Evolutionary conservation across 2,113 vertebrate species (phyloP), one percentile per base, ranked within the genome.

Genomic region (Mastomys natalensis): DNA sequence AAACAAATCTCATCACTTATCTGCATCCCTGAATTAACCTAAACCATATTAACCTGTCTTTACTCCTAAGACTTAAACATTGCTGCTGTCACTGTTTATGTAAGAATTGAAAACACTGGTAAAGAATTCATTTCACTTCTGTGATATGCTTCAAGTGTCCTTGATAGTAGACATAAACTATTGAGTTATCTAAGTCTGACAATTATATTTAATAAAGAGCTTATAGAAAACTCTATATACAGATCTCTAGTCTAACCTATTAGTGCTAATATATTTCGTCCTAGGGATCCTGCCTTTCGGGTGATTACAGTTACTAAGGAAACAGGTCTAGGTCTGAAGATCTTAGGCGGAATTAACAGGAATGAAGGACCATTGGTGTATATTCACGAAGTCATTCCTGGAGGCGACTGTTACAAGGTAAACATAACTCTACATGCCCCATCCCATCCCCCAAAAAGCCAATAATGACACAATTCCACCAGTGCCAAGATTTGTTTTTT

Each of bases 351-450:
- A 91, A 99, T 99, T 95, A 99, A 99, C 98, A 99, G 98, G 77
- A 98, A 98, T 15, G 99, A 99, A 97, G 99, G 99, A 29, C 99
- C 99, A 89, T 99, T 99, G 99, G 99, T 99, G 55, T 99, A 99
- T 94, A 98, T 99, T 98, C 99, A 99, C 97, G 99, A 99, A 97
- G 97, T 99, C 76, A 97, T 99, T 95, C 98, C 99, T 97, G 99
- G 99, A 95, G 99, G 99, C 96, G 99, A 99, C 91, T 99, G 99
- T 96, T 98, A 99, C 91, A 99, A 99, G 99, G 99, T 99, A 97
- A 98, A 94, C 48, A 45, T 76, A 22, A 93, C 7, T 13, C 6
- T 64, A 34, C 64, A 68, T 34, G 64, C 4, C 64, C 64, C 29
- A 15, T 31, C 4, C 12, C 64, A 34, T 31, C 64, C 29, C 26